Evolutionary conservation across 2,113 vertebrate species (phyloP).

Genomic region (Chunga burmeisteri): DNA sequence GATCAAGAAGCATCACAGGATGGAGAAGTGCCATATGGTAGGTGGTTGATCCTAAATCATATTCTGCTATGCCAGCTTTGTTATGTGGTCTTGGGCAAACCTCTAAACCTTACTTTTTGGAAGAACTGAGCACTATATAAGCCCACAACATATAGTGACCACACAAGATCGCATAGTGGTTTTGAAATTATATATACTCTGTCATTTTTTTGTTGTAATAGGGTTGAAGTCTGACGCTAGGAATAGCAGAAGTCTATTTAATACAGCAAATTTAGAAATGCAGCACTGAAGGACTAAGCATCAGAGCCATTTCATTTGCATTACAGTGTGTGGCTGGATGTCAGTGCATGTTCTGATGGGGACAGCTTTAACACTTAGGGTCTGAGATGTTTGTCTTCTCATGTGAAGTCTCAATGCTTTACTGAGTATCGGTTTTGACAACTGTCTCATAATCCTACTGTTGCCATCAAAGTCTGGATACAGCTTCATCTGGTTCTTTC

Average conservation of each 20-base stretch:
- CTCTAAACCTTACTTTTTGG: neutral
- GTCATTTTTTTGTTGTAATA: neutral
- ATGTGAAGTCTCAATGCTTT: neutral
- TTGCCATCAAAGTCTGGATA: neutral
- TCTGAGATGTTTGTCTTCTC: neutral
- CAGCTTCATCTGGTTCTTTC: neutral
- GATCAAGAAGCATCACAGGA: constrained; percentile 19
- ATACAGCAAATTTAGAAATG: neutral
- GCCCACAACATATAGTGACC: neutral
- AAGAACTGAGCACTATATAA: neutral
- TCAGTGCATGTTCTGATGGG: neutral
- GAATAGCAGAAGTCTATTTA: neutral
- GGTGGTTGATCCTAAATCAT: neutral
- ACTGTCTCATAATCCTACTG: neutral
- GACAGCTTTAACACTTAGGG: neutral
- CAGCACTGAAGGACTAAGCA: neutral
- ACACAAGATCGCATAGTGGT: neutral
- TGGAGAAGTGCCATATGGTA: neutral
- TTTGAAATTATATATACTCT: neutral
- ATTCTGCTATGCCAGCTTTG: neutral
- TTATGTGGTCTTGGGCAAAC: neutral
- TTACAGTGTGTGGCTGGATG: neutral
- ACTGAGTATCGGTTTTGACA: neutral
- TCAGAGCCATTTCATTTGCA: neutral
- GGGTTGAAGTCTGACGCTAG: neutral